phyloP scores from a whole-genome alignment of 2,113 vertebrate species.

The Ameiurus melas region DNA sequence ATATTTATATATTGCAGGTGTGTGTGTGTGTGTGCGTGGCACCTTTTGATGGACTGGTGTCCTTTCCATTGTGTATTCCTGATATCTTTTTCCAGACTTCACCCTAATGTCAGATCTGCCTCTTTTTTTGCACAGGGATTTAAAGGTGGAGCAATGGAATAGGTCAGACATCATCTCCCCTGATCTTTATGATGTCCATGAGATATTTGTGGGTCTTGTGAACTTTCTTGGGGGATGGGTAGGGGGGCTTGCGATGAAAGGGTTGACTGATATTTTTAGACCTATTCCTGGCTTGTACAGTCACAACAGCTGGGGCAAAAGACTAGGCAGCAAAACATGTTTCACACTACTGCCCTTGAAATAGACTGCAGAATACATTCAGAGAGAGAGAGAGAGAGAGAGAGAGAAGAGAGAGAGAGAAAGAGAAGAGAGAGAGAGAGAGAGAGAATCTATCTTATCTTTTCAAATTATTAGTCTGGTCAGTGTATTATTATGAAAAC shows the following conservation, averaged over 20 bases:
- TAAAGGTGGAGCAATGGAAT: neutral
- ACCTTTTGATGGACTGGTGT: neutral
- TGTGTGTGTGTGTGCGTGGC: neutral
- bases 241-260: neutral
- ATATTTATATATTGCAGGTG: neutral
- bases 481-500: constrained; percentile 13
- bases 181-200: neutral
- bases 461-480: constrained; percentile 25
- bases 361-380: constrained; percentile 9
- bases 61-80: neutral
- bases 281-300: neutral
- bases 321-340: constrained; percentile 21
- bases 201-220: constrained; percentile 17
- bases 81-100: neutral
- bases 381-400: constrained; percentile 7
- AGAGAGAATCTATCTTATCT: constrained; percentile 24
- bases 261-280: constrained; percentile 4
- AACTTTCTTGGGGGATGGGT: too few species aligned
- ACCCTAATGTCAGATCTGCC: neutral
- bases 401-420: neutral
- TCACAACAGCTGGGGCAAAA: constrained; percentile 5
- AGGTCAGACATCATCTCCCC: neutral
- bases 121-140: neutral
- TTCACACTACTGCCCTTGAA: constrained; percentile 28
- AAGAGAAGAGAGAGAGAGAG: neutral